Base-by-base conservation (phyloP, 1,140 invertebrate genomes). In the Magallana angulata region DNA sequence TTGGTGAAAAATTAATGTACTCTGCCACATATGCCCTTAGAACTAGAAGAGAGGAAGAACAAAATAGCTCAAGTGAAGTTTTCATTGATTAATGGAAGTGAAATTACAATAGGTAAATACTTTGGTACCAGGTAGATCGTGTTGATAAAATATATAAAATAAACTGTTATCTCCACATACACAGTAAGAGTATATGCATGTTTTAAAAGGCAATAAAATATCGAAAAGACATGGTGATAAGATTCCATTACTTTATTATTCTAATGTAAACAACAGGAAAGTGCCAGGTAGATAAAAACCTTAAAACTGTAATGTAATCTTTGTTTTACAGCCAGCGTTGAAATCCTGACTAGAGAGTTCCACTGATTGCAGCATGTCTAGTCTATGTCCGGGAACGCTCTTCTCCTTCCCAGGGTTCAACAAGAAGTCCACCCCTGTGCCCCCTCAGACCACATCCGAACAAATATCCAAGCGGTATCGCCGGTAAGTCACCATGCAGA, bases 361-460 rank as follows among this genome's bases (percentile, higher is more conserved):
- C 64, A 56, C 58, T 48, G 64, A n/a, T 57, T 71, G 16, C 80
- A 85, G 5, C 18, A 91, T 92, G 91, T 90, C 90, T 18, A 91
- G 90, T 85, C 86, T 92, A 24, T 90, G 88, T 48, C 91, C 91
- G n/a, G 91, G 91, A 0, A 57, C 90, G 5, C 88, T 92, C n/a
- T 92, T 92, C 84, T 57, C 59, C 9, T 64, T 90, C 48, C 24
- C 91, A 5, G 91, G 91, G 56, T 87, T 92, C n/a, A 92, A 92
- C 86, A 83, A 87, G 12, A 86, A 90, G 57, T 92, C 91, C 18
- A 91, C 90, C 14, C 91, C 90, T 6, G 90, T 87, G 7, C 85
- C 89, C 36, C 89, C 89, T 62, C 82, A 86, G 48, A 81, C 82
- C 3, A 90, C 91, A 16, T 86, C 91, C 18, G 83, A 85, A 0